Conservation (phyloP, 2,113 vertebrate species). For the Catharus minimus region DNA sequence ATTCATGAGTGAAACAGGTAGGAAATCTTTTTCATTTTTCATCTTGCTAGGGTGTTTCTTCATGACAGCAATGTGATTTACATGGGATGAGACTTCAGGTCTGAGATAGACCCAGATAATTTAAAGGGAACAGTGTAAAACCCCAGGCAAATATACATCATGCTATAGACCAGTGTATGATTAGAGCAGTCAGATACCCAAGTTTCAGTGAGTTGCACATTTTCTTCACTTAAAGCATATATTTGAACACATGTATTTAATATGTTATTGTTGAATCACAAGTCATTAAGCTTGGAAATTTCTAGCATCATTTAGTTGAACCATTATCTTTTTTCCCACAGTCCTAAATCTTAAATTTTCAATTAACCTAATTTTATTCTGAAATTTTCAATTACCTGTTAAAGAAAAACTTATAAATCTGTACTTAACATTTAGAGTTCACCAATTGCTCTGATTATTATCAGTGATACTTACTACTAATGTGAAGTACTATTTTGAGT, state of each 20-base stretch:
- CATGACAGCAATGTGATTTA: background rate
- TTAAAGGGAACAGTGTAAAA: background rate
- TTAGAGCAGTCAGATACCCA: background rate
- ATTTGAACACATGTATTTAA: background rate
- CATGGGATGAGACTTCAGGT: background rate
- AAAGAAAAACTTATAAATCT: background rate
- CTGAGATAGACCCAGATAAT: background rate
- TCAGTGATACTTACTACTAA: background rate
- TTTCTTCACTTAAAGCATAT: background rate
- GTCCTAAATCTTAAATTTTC: background rate
- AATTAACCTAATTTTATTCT: background rate
- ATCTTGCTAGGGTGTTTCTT: background rate
- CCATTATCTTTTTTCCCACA: background rate
- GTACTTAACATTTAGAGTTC: background rate
- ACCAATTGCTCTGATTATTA: background rate
- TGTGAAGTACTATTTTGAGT: background rate
- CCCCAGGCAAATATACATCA: background rate
- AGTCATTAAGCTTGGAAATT: accelerated
- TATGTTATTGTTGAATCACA: background rate
- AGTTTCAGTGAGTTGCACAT: background rate
- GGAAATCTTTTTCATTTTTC: background rate
- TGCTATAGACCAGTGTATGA: background rate
- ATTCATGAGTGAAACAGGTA: background rate
- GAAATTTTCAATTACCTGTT: background rate
- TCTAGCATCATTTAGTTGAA: accelerated